Conservation (phyloP, 2,888 invertebrate species). For the Flabesymbios commensalis region DNA sequence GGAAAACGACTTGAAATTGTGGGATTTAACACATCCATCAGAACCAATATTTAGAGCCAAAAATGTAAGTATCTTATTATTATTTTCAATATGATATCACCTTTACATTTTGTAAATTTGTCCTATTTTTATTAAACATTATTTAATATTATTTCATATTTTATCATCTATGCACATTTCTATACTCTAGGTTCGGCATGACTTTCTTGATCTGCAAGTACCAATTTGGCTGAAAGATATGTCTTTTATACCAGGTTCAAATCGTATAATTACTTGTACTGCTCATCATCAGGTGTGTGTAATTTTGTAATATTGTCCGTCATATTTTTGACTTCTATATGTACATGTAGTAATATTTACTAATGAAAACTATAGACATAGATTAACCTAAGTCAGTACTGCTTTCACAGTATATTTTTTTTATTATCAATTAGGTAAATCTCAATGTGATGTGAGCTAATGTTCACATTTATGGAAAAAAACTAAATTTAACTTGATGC, state of each 20-base stretch:
- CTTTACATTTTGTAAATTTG: background rate
- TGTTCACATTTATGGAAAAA: too few relatives aligned
- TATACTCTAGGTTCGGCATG: conserved; percentile 72
- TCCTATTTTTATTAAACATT: background rate
- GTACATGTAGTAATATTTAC: background rate
- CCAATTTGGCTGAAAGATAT: conserved; percentile 86
- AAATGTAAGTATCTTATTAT: conserved; percentile 64
- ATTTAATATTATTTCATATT: background rate
- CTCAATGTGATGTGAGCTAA: too few relatives aligned
- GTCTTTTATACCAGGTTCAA: conserved; percentile 72
- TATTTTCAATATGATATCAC: background rate
- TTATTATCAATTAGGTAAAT: too few relatives aligned
- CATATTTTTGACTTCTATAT: background rate
- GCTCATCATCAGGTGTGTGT: conserved; percentile 78
- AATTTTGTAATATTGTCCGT: background rate
- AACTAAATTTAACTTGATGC: too few relatives aligned
- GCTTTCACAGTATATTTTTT: too few relatives aligned
- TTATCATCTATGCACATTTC: background rate
- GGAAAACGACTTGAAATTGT: conserved; percentile 85
- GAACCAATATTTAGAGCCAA: conserved; percentile 67
- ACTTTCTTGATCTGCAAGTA: conserved; percentile 76
- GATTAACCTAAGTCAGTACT: background rate
- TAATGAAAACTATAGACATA: background rate
- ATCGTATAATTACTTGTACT: conserved; percentile 72
- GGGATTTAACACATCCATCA: conserved; percentile 68